A percentile compares a stretch with the other conserved stretches of the same genome.
phyloP scores from a whole-genome alignment of 2,113 vertebrate species.

The Steatornis caripensis region DNA sequence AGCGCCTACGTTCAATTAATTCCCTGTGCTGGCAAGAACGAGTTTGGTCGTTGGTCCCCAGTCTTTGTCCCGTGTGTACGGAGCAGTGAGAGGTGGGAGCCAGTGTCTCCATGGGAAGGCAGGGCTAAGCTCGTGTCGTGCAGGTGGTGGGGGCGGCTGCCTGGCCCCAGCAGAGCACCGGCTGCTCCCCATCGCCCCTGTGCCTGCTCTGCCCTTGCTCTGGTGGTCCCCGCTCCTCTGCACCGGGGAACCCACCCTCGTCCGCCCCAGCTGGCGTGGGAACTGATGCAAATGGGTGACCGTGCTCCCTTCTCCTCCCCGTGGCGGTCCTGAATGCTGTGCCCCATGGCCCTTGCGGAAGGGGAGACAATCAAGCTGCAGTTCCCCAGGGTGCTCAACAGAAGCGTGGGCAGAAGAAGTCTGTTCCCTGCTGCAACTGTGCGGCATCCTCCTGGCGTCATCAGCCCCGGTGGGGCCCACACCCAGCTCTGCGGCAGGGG shows the following conservation, averaged over 20 bases:
- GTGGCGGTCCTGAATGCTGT: neutral
- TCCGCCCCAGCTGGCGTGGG: rapidly evolving
- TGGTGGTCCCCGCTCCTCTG: neutral
- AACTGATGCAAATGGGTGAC: neutral
- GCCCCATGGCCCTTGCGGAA: neutral
- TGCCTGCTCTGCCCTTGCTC: neutral
- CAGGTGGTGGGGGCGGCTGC: neutral
- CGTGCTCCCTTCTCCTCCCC: neutral
- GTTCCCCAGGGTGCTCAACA: neutral
- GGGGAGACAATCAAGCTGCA: neutral
- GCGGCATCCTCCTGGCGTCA: rapidly evolving
- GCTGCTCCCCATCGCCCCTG: neutral
- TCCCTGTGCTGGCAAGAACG: neutral
- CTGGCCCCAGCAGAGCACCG: neutral
- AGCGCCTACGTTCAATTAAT: neutral
- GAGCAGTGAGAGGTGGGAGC: neutral
- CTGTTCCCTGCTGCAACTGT: neutral
- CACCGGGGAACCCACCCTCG: too few species aligned
- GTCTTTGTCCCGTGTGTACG: neutral
- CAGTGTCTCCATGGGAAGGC: neutral
- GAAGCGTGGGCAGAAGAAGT: neutral
- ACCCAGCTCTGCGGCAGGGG: too few species aligned
- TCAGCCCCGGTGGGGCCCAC: rapidly evolving
- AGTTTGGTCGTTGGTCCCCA: neutral
- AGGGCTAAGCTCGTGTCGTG: neutral